A percentile compares a stretch with the other conserved stretches of the same genome.
These are phyloP conservation scores for Onychomys torridus DNA, from an alignment of 2,797 vertebrate genomes.

Conservation along the genomic window DNA sequence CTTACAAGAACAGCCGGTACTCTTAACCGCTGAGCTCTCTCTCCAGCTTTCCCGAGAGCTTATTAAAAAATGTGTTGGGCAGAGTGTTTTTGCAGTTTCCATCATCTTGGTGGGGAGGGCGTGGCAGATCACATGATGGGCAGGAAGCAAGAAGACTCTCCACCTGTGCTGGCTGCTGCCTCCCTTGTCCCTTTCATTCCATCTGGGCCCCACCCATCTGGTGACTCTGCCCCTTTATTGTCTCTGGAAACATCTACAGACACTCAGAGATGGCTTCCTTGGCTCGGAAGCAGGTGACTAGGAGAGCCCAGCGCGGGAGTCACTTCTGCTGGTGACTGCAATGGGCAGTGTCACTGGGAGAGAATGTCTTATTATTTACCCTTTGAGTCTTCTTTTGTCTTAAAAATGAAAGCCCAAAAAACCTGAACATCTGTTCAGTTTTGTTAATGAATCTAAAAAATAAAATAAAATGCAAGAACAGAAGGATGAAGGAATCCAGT, in stretches of 20 bases:
- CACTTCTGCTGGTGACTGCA: background rate
- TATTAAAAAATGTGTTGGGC: background rate
- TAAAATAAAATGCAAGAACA: background rate
- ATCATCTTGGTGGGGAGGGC: background rate
- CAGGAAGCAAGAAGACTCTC: background rate
- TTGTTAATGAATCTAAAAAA: background rate
- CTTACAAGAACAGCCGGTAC: background rate
- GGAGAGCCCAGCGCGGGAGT: background rate
- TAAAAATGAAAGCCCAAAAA: background rate
- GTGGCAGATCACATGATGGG: background rate
- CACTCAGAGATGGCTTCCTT: background rate
- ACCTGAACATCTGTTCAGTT: conserved; percentile 46
- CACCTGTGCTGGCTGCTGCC: too few species aligned
- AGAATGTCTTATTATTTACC: background rate
- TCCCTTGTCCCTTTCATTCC: background rate
- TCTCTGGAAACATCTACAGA: background rate
- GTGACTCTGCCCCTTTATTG: background rate
- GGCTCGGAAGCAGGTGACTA: background rate
- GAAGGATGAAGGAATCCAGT: background rate
- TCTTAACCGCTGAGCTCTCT: background rate
- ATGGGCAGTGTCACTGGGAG: background rate
- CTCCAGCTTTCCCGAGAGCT: background rate
- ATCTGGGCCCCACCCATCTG: background rate
- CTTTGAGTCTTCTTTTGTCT: background rate
- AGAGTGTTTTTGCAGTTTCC: background rate